Evolutionary conservation across 2,113 vertebrate genomes (phyloP), one percentile per base, ranked within the genome.

Genomic region (Felis chaus): DNA sequence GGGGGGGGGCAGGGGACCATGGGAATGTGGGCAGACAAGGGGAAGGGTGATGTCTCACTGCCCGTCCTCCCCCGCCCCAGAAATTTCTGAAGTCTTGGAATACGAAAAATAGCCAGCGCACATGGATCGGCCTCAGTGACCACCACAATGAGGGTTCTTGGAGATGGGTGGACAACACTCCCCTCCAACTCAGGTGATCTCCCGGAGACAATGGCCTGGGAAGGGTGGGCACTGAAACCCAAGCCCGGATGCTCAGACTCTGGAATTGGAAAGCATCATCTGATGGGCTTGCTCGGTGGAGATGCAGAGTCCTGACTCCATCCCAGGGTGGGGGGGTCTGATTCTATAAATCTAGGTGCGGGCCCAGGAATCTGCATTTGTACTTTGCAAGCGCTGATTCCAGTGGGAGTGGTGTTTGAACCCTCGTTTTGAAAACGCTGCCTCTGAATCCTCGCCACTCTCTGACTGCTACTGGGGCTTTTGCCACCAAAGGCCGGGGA

Each of bases 91-190:
- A 19, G 15, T 68, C 45, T 78, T 97, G 94, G 97, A 55, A 89
- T 21, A 19, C 7, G 10, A 68, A 89, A 76, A 63, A 76, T 48
- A 36, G 83, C 0, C 11, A 25, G 0, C 45, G 7, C 12, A 33
- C 33, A 61, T 98, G 97, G 98, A 96, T 98, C 0, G 92, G 98
- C 41, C 94, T 98, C 91, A 97, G 36, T 0, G 98, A 98, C 57
- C 15, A 1, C 23, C 12, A 76, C 39, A 9, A 0, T 0, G 98
- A 98, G 57, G 89, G 76, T 0, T 5, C 83, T 5, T 98, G 98
- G 98, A 33, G 55, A 1, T 98, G 98, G 98, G 79, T 90, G 55
- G 92, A 98, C 1, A 7, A 82, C 12, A 48, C 7, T 1, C 4
- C 73, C 0, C 9, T 95, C 21, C 25, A 61, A 7, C 31, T 97